Base-by-base conservation (phyloP, 2,797 vertebrate genomes). In the Premnoplex brunnescens region DNA sequence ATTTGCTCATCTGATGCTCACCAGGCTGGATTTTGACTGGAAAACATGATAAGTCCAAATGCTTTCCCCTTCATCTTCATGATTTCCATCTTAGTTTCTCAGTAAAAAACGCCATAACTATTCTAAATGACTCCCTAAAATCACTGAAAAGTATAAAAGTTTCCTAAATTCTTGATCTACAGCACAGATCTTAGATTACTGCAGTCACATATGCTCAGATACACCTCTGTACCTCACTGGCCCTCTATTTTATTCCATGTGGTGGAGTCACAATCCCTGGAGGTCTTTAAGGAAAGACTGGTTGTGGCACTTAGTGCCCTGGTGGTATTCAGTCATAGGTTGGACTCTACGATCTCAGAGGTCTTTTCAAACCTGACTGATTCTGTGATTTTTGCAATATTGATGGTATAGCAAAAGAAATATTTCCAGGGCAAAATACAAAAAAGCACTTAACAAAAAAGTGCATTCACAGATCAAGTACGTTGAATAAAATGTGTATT, bases 81-180 rank as follows among this genome's bases (percentile, higher is more conserved):
- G 24, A 9, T 48, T 75, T 73, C 28, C 49, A 9, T 14, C 20
- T 82, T 79, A 1, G 1, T 79, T 92, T 89, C n/a, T 34, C 12
- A 6, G 4, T 3, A 59, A 71, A 71, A 8, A 1, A 6, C 37
- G n/a, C 6, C 5, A 1, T 46, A 66, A 21, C 10, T 49, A 54
- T 87, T 68, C 7, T 27, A 76, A 64, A 34, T 59, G 18, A 73
- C 46, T 76, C 55, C 39, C 62, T 59, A 37, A 46, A 87, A 37
- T 46, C 34, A 43, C 17, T 49, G 24, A 62, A 36, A 62, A 82
- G 26, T 37, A 62, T 2, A 24, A 73, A 16, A 36, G 11, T 3
- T 20, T 43, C 54, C 26, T 49, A 46, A 41, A 22, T 68, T 27
- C 55, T 87, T 81, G 28, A 41, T 56, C 32, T 44, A 74, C 60